Evolutionary conservation across 2,888 invertebrate genomes (phyloP).

Genomic region (Aphodius sticticus): DNA sequence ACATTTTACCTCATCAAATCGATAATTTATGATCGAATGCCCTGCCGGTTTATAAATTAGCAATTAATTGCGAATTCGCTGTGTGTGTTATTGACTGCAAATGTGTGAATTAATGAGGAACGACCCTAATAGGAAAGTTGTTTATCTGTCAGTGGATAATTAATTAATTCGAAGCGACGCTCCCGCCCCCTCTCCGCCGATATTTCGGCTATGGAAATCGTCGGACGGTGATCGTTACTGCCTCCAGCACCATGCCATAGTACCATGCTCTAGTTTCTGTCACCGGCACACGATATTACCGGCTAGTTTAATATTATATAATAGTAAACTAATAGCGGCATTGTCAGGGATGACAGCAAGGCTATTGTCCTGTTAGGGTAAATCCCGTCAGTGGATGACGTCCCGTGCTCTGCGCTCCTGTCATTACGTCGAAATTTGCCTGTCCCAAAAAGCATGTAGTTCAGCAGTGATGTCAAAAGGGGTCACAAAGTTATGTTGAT

Average conservation of each 20-base stretch:
- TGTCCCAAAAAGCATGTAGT: background rate
- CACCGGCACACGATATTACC: background rate
- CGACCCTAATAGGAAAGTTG: background rate
- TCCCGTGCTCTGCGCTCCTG: background rate
- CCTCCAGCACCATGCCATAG: background rate
- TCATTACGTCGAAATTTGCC: background rate
- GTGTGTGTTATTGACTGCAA: background rate
- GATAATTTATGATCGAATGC: background rate
- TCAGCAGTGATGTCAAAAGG: background rate
- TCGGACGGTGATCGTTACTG: background rate
- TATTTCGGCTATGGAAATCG: background rate
- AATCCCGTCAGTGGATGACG: background rate
- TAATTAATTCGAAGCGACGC: background rate
- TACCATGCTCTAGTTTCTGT: background rate
- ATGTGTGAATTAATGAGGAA: background rate
- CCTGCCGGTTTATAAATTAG: background rate
- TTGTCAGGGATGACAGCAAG: background rate
- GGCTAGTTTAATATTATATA: background rate
- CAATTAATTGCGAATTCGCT: background rate
- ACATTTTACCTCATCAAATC: background rate
- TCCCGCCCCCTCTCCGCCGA: background rate
- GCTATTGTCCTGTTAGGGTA: background rate
- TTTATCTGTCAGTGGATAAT: background rate
- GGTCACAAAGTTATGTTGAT: background rate
- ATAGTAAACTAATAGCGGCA: background rate